Conservation (phyloP, 2,113 vertebrate genomes). For the Pelecanoides urinatrix region DNA sequence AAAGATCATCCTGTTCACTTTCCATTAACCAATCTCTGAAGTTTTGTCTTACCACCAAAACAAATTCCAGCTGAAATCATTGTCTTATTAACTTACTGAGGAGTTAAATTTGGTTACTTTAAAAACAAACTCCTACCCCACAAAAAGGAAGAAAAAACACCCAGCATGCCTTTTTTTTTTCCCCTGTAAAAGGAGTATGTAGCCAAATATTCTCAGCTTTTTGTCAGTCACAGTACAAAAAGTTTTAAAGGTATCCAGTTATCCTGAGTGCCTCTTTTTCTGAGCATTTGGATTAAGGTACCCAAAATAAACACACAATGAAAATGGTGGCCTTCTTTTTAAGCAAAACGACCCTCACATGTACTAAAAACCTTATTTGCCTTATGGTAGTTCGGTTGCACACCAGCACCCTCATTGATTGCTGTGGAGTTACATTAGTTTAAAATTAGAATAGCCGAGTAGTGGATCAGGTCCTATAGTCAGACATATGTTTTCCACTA, state of each 20-base stretch:
- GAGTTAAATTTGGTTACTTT: background rate
- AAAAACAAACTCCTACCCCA: background rate
- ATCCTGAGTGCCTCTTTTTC: background rate
- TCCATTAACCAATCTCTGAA: background rate
- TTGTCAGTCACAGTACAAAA: background rate
- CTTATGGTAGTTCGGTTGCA: background rate
- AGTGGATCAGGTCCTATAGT: constrained; percentile 21
- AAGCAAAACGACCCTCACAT: background rate
- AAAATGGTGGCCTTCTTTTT: background rate
- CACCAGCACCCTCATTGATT: constrained; percentile 10
- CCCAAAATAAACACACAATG: background rate
- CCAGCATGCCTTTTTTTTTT: rapidly evolving
- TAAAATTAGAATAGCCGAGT: constrained; percentile 33
- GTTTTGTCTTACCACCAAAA: background rate
- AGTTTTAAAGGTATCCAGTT: background rate
- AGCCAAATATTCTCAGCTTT: background rate
- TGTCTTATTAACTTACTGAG: background rate
- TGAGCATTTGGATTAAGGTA: background rate
- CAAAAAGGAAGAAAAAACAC: background rate
- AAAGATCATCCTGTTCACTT: background rate
- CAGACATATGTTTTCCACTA: constrained; percentile 26
- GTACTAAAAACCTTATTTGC: background rate
- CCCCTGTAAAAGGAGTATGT: background rate
- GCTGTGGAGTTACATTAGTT: background rate
- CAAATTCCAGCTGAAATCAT: background rate